Conservation (phyloP, 2,113 vertebrate species). For the Mobula hypostoma region DNA sequence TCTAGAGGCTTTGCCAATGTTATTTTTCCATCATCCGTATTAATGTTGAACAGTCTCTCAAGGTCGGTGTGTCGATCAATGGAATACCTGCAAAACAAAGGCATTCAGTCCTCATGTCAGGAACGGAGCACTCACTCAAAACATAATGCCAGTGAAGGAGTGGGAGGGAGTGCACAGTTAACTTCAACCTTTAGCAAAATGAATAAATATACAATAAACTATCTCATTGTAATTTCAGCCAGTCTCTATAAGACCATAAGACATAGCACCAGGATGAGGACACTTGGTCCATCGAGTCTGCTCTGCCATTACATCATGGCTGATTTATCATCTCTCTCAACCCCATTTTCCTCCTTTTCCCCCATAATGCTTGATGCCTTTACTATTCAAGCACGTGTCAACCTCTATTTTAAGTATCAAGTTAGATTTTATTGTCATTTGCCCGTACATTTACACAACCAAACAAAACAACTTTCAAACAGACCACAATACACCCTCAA, state of each 20-base stretch:
- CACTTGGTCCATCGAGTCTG: no score
- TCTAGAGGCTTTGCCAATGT: constrained; percentile 87
- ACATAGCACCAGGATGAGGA: no score
- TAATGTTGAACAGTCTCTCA: constrained; percentile 96
- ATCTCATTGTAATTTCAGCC: background rate
- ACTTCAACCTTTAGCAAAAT: background rate
- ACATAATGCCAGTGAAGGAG: background rate
- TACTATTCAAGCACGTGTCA: no score
- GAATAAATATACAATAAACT: background rate
- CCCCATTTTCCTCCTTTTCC: no score
- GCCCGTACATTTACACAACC: no score
- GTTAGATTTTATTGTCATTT: no score
- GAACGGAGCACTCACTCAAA: background rate
- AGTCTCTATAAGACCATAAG: background rate
- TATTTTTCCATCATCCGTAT: constrained; percentile 89
- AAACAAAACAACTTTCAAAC: no score
- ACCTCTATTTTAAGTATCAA: no score
- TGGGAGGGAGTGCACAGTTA: background rate
- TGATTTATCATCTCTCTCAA: no score
- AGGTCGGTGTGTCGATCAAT: constrained; percentile 97
- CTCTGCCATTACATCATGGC: no score
- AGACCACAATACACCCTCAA: no score
- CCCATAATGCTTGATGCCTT: no score
- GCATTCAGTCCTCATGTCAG: constrained; percentile 9
- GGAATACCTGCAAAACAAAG: constrained; percentile 77